Evolutionary conservation across 2,113 vertebrate species (phyloP).

Genomic region (Bothrops jararaca): DNA sequence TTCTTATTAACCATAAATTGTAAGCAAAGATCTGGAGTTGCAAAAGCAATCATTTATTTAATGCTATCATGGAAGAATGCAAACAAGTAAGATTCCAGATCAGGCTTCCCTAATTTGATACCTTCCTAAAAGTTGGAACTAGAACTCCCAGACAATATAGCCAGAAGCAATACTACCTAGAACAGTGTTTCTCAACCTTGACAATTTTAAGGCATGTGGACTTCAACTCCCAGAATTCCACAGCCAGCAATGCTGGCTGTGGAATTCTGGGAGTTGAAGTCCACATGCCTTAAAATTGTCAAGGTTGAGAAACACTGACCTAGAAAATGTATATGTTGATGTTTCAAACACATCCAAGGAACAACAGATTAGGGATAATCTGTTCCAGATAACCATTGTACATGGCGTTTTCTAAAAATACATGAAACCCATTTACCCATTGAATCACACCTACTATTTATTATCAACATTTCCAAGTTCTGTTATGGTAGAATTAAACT

Average conservation of each 20-base stretch:
- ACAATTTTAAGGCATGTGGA: too few species aligned
- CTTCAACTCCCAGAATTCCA: too few species aligned
- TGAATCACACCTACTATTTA: neutral
- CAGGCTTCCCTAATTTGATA: neutral
- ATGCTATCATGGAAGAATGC: conserved; percentile 45
- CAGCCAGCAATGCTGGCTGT: too few species aligned
- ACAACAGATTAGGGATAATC: neutral
- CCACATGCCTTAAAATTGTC: too few species aligned
- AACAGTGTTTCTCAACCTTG: too few species aligned
- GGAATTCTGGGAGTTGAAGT: too few species aligned
- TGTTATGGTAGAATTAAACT: neutral
- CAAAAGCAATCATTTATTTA: conserved; percentile 37
- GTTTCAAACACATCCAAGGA: neutral
- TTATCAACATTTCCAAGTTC: neutral
- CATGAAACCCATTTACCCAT: neutral
- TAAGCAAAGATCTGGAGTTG: conserved; percentile 31
- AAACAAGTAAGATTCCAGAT: conserved; percentile 34
- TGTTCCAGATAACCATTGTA: neutral
- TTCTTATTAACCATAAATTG: conserved; percentile 44
- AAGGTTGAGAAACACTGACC: too few species aligned
- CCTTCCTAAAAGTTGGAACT: neutral
- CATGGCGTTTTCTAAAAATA: neutral
- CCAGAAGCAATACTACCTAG: neutral
- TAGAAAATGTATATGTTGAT: neutral
- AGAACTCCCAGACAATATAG: neutral